Base-by-base conservation (phyloP, 1,140 invertebrate species). In the Geopemphigus sp. region DNA sequence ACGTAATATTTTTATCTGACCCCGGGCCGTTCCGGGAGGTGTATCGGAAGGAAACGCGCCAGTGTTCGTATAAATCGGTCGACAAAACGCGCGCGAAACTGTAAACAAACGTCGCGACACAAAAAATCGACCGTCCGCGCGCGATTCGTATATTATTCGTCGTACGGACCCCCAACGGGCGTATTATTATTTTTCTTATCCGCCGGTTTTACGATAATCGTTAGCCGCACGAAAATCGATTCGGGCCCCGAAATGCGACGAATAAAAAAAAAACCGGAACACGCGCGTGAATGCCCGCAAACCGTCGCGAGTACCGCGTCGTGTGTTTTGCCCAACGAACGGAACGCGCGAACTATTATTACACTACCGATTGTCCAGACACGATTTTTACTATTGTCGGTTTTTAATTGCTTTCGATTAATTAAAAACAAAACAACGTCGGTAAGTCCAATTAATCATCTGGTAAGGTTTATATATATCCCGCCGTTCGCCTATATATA, bases 331-430 rank as follows among this genome's bases (percentile, higher is more conserved):
- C 32, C 32, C n/a, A n/a, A n/a, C n/a, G n/a, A n/a, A n/a, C n/a
- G 56, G 57, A 22, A 29, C 64, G 32, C 45, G 45, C 66, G 66
- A 45, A 29, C 14, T 53, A 29, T 57, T 56, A n/a, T n/a, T n/a
- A n/a, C n/a, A n/a, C n/a, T n/a, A n/a, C n/a, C 72, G 54, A 70
- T 70, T 72, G 50, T 72, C 47, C 50, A 54, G 68, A 54, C 53
- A 72, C 15, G 17, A 72, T 72, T 29, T 54, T 54, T 63, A 26
- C 24, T 54, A 54, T 53, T 57, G 72, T 78, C 39, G 59, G 32
- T 63, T 78, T 78, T 78, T 78, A 78, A 78, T 78, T 78, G 57
- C 74, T 47, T 78, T 78, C 45, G 50, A 78, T 78, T 78, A 78
- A 78, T 78, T 78, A 78, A 72, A 72, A 68, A 39, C 32, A 68